phyloP scores from a whole-genome alignment of 2,888 invertebrate species.

The Lasioglossum morio region DNA sequence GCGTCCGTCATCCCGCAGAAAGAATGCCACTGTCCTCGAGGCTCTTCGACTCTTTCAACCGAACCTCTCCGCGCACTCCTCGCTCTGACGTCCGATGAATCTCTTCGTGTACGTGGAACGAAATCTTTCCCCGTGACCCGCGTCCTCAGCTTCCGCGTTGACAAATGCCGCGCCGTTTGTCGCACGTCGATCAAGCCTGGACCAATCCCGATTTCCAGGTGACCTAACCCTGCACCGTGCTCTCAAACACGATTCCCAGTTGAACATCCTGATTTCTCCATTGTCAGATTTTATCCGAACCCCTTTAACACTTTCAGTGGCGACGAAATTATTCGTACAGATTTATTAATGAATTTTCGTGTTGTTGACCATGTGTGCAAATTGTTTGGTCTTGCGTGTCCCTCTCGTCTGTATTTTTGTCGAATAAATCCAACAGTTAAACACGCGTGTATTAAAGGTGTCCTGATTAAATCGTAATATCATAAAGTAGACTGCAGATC shows the following conservation, averaged over 20 bases:
- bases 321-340: too few relatives aligned
- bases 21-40: slow-evolving; percentile 55
- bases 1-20: slow-evolving; percentile 56
- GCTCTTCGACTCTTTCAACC: slow-evolving; percentile 44
- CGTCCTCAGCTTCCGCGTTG: slow-evolving; percentile 56
- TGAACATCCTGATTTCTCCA: neutral
- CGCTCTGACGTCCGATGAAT: slow-evolving; percentile 51
- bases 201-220: neutral
- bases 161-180: slow-evolving; percentile 50
- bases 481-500: too few relatives aligned
- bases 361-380: too few relatives aligned
- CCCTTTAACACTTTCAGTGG: too few relatives aligned
- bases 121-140: slow-evolving; percentile 43
- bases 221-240: neutral
- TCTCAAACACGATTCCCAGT: neutral
- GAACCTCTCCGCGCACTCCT: slow-evolving; percentile 18
- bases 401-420: too few relatives aligned
- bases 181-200: neutral
- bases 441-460: too few relatives aligned
- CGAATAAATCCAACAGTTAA: too few relatives aligned
- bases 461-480: too few relatives aligned
- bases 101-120: slow-evolving; percentile 50
- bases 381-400: too few relatives aligned
- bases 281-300: neutral
- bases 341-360: too few relatives aligned